Conservation (phyloP, 2,888 invertebrate genomes). For the Lasioglossum leucozonium region DNA sequence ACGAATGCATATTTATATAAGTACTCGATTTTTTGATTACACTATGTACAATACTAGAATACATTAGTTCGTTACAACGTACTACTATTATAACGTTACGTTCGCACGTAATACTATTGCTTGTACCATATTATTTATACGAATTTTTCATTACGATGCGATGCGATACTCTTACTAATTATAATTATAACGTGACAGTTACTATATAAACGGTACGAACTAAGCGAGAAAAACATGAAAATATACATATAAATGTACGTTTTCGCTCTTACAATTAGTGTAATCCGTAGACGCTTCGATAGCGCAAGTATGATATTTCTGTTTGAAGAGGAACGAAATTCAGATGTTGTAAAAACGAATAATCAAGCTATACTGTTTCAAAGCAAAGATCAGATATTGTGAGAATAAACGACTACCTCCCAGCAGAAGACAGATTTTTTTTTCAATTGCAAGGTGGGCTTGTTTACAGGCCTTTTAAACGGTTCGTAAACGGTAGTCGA, state of each 20-base stretch:
- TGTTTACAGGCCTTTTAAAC: neutral
- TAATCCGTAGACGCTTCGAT: slow-evolving; percentile 3
- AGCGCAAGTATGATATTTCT: slow-evolving; percentile 14
- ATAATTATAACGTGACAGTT: neutral
- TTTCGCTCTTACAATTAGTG: neutral
- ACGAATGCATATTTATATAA: slow-evolving; percentile 16
- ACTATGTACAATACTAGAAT: slow-evolving; percentile 10
- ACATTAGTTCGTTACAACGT: slow-evolving; percentile 10
- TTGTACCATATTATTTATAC: slow-evolving; percentile 25
- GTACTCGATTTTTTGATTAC: slow-evolving; percentile 16
- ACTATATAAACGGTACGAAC: neutral
- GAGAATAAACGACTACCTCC: slow-evolving; percentile 44
- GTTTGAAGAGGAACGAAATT: neutral
- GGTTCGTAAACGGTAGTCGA: too few species aligned
- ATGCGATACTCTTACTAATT: neutral
- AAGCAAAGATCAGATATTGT: slow-evolving; percentile 34
- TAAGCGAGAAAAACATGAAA: neutral
- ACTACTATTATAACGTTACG: slow-evolving; percentile 18
- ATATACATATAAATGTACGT: neutral
- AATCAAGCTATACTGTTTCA: neutral
- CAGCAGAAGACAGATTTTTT: slow-evolving; percentile 6
- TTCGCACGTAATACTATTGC: slow-evolving; percentile 5
- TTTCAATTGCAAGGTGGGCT: neutral
- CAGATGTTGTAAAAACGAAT: neutral
- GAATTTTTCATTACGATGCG: slow-evolving; percentile 12